Conservation (phyloP, 2,113 vertebrate genomes). For the Plectropomus leopardus region DNA sequence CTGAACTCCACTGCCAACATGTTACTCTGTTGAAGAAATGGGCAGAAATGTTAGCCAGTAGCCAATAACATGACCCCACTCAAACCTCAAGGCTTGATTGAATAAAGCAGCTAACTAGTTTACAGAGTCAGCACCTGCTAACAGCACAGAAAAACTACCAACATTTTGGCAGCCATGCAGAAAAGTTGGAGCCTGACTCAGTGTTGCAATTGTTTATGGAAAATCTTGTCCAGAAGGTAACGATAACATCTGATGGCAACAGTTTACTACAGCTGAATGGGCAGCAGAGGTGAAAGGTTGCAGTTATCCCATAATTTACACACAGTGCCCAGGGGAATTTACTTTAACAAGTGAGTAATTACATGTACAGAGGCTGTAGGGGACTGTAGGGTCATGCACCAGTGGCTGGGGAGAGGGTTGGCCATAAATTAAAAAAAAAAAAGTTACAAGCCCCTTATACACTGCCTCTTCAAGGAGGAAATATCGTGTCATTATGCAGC, state of each 20-base stretch:
- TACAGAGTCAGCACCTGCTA: slow-evolving; percentile 36
- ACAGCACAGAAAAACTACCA: slow-evolving; percentile 4
- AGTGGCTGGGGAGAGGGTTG: not conserved
- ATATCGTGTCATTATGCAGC: too few species aligned
- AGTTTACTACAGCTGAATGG: slow-evolving; percentile 35
- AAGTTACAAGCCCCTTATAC: too few species aligned
- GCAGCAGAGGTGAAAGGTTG: slow-evolving; percentile 45
- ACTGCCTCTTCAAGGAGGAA: too few species aligned
- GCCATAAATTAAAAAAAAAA: too few species aligned
- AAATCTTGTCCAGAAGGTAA: slow-evolving; percentile 29
- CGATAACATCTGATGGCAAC: slow-evolving; percentile 37
- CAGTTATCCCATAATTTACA: slow-evolving; percentile 44
- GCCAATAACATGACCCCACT: slow-evolving; percentile 31
- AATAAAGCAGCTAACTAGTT: slow-evolving; percentile 23
- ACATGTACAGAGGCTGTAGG: slow-evolving; percentile 1
- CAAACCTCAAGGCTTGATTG: slow-evolving; percentile 18
- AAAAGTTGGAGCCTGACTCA: slow-evolving; percentile 26
- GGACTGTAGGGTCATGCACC: not conserved
- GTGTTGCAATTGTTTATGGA: slow-evolving; percentile 34
- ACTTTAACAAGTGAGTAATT: slow-evolving; percentile 40
- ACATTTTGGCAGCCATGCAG: slow-evolving; percentile 24
- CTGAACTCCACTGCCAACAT: slow-evolving; percentile 28
- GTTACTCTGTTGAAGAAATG: too few species aligned
- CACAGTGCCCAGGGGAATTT: not conserved
- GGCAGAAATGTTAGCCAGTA: slow-evolving; percentile 35